phyloP scores from a whole-genome alignment of 2,797 vertebrate genomes.

The Clarias fuscus region DNA sequence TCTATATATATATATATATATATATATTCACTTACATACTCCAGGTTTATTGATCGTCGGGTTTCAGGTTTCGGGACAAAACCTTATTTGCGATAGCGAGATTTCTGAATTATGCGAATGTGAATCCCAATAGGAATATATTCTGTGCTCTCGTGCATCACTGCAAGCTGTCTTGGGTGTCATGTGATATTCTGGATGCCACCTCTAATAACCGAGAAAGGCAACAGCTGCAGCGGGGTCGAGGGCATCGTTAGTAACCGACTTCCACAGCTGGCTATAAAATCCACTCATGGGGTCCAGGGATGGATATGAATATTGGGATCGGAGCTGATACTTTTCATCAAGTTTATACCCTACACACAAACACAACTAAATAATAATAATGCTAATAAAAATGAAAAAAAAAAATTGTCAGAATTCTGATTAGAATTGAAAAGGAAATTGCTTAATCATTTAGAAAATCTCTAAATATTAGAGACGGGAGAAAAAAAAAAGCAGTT shows the following conservation, averaged over 20 bases:
- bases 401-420: background rate
- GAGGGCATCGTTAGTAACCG: conserved; percentile 12
- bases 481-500: no score
- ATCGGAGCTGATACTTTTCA: background rate
- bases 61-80: background rate
- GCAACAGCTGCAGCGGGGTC: conserved; percentile 66
- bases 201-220: conserved; percentile 57
- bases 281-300: background rate
- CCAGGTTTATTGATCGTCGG: background rate
- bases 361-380: background rate
- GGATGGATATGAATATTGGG: no score
- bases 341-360: background rate
- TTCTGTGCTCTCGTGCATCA: background rate
- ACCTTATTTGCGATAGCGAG: background rate
- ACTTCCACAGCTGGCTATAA: conserved; percentile 12
- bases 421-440: background rate
- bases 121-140: background rate
- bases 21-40: background rate
- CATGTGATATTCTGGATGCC: conserved; percentile 62
- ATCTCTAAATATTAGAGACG: no score
- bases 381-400: no score
- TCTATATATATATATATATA: background rate
- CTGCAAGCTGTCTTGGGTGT: conserved; percentile 33
- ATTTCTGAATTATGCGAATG: background rate
- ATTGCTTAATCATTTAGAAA: no score